phyloP scores from a whole-genome alignment of 2,797 vertebrate genomes.

The Sebastes nivosus region DNA sequence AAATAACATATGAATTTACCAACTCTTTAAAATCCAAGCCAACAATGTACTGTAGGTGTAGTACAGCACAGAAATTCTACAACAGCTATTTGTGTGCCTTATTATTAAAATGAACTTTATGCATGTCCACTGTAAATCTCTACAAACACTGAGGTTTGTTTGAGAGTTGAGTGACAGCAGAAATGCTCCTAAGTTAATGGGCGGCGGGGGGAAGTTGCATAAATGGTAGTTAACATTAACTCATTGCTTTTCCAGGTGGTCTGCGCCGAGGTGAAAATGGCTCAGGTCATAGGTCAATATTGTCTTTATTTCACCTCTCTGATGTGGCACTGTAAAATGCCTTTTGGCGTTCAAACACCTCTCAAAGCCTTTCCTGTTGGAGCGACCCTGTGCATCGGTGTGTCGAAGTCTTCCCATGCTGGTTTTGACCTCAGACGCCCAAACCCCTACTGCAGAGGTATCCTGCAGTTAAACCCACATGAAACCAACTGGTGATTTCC shows the following conservation, averaged over 20 bases:
- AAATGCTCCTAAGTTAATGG: conserved; percentile 35
- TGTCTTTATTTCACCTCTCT: conserved; percentile 37
- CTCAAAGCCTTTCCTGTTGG: conserved; percentile 42
- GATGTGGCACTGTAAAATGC: conserved; percentile 55
- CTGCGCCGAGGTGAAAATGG: conserved; percentile 56
- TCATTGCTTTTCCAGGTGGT: conserved; percentile 75
- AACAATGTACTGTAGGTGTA: not conserved
- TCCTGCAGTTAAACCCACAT: conserved; percentile 39
- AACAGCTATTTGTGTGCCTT: not conserved
- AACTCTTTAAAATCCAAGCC: not conserved
- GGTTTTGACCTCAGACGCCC: conserved; percentile 1
- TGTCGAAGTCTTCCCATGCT: conserved; percentile 17
- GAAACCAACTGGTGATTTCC: conserved; percentile 51
- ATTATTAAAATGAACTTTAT: not conserved
- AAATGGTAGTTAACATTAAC: conserved; percentile 35
- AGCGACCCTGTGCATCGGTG: conserved; percentile 5
- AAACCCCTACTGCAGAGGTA: conserved; percentile 1
- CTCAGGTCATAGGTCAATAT: conserved; percentile 52
- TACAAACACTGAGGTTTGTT: conserved; percentile 13
- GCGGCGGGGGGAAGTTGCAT: not conserved
- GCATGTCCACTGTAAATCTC: conserved; percentile 13
- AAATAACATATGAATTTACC: not conserved
- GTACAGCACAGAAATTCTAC: not conserved
- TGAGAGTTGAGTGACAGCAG: conserved; percentile 50
- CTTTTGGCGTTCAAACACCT: conserved; percentile 36